A percentile compares a stretch with the other conserved stretches of the same genome.
phyloP scores from a whole-genome alignment of 1,140 invertebrate species.

The Lethocerus indicus region DNA sequence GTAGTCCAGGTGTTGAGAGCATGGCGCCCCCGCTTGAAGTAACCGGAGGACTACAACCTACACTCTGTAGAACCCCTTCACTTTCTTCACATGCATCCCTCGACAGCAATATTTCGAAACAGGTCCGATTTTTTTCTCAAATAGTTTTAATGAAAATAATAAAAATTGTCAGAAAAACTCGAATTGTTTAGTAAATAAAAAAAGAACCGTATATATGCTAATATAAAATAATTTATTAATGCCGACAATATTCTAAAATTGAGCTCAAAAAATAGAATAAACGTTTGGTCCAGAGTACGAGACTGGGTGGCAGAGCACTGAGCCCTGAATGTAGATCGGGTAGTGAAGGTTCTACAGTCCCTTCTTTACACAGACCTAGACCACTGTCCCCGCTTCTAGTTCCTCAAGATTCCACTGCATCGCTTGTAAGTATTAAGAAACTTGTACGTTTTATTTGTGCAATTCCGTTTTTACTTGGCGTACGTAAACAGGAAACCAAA shows the following conservation, averaged over 20 bases:
- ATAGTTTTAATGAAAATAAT: too few species aligned
- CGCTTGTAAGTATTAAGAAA: conserved; percentile 10
- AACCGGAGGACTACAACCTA: conserved; percentile 21
- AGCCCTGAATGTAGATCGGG: conserved; percentile 6
- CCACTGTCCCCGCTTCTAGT: conserved; percentile 10
- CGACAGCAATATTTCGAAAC: conserved; percentile 48
- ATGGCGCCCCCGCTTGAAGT: conserved; percentile 13
- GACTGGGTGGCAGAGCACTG: neutral
- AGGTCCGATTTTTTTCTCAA: conserved; percentile 31
- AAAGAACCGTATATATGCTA: too few species aligned
- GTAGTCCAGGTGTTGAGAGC: conserved; percentile 9
- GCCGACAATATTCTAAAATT: too few species aligned
- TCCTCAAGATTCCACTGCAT: conserved; percentile 11
- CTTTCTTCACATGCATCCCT: conserved; percentile 64
- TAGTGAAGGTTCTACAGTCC: neutral
- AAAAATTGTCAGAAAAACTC: too few species aligned
- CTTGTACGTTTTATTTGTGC: too few species aligned
- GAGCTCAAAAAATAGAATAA: neutral
- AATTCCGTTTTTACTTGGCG: too few species aligned
- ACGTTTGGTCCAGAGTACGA: neutral
- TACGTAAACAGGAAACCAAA: too few species aligned
- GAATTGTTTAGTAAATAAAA: too few species aligned
- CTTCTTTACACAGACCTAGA: neutral
- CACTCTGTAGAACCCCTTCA: conserved; percentile 46
- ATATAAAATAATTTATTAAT: too few species aligned